Conservation (phyloP, 2,797 vertebrate species). For the Anniella stebbinsi region DNA sequence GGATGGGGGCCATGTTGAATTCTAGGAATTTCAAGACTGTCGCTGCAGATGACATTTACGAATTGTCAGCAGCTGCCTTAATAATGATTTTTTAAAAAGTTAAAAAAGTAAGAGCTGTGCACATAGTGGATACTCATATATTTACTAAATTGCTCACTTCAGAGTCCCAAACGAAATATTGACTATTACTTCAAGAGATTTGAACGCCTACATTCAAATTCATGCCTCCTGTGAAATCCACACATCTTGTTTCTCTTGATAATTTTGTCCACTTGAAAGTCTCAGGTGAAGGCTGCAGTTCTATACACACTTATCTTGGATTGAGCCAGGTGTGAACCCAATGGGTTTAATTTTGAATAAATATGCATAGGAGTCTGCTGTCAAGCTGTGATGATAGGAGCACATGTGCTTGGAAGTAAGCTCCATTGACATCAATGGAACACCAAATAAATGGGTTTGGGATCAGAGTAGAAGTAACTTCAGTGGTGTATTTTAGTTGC, state of each 20-base stretch:
- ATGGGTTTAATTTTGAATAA: slow-evolving; percentile 2
- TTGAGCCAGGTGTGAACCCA: not conserved
- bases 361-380: no score
- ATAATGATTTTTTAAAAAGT: not conserved
- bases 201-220: not conserved
- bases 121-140: not conserved
- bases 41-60: slow-evolving; percentile 11
- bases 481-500: not conserved
- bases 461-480: not conserved
- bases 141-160: not conserved
- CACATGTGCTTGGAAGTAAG: not conserved
- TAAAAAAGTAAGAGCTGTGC: not conserved
- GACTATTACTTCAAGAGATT: not conserved
- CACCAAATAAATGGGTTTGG: not conserved
- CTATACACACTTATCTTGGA: not conserved
- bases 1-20: slow-evolving; percentile 42
- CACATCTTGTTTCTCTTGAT: not conserved
- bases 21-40: not conserved
- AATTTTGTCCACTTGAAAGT: not conserved
- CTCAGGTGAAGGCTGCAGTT: not conserved
- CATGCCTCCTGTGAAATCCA: not conserved
- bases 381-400: not conserved
- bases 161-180: not conserved
- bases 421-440: not conserved
- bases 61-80: not conserved